phyloP scores from a whole-genome alignment of 2,888 invertebrate species.

The Plusia festucae region DNA sequence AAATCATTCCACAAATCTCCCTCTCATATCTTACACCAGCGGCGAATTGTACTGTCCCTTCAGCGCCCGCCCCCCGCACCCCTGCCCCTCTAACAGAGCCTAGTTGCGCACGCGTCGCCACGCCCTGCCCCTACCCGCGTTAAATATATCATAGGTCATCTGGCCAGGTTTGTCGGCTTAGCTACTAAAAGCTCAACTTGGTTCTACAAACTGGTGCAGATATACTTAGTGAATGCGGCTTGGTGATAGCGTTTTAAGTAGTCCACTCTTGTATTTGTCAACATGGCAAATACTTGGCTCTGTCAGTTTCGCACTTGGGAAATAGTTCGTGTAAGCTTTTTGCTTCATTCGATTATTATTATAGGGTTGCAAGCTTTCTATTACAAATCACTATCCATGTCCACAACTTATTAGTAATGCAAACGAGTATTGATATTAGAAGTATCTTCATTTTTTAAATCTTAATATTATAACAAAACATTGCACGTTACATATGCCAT shows the following conservation, averaged over 20 bases:
- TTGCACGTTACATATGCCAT: background rate
- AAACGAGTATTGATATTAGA: too few relatives aligned
- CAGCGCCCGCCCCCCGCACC: constrained; percentile 60
- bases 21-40: constrained; percentile 59
- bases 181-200: constrained; percentile 62
- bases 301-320: constrained; percentile 43
- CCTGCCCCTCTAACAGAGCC: constrained; percentile 58
- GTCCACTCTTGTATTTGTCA: constrained; percentile 40
- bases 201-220: constrained; percentile 49
- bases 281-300: constrained; percentile 24
- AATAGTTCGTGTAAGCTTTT: constrained; percentile 40
- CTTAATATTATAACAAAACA: too few relatives aligned
- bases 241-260: constrained; percentile 48
- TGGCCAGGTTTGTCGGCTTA: constrained; percentile 69
- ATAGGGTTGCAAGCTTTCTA: background rate
- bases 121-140: constrained; percentile 80
- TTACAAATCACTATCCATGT: too few relatives aligned
- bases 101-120: constrained; percentile 83
- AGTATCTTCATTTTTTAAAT: too few relatives aligned
- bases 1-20: background rate
- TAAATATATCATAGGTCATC: constrained; percentile 84
- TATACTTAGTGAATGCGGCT: constrained; percentile 43
- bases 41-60: constrained; percentile 75
- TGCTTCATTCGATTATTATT: constrained; percentile 7
- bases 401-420: too few relatives aligned